Base-by-base conservation (phyloP, 2,113 vertebrate species). In the Brachirus orientalis region DNA sequence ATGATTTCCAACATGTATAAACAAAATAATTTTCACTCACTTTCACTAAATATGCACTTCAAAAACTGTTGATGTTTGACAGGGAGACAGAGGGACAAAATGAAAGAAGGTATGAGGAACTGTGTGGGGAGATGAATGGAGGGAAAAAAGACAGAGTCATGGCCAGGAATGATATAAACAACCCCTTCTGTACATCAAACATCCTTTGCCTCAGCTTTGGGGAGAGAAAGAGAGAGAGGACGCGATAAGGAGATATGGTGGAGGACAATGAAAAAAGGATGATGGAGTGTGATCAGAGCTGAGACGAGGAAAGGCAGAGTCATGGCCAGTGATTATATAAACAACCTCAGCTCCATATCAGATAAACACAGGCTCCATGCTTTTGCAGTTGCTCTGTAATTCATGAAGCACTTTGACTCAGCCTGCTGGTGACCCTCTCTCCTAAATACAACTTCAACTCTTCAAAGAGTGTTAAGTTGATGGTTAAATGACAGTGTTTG, bases 211-310 rank as follows among this genome's bases (percentile, higher is more conserved):
- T 7, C 33, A 14, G 33, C 38, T 38, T 19, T 53, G 37, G 54
- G 51, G 20, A 8, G 59, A 55, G 35, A 7, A 17, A 44, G 45
- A 57, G 50, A 14, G 45, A 55, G 47, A 41, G 38, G 40, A 43
- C 9, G 40, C 11, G 40, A 47, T 28, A 17, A 16, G 38, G n/a
- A 28, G 54, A 65, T 28, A 63, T 58, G 43, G 55, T 14, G 46
- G 41, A 76, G 48, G 36, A 38, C 53, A 70, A 60, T 71, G 62
- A 78, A 75, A 72, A 59, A 19, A 70, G 45, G 77, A 68, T 51
- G 63, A 80, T 62, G 58, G 62, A 47, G 51, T 65, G 6, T 65
- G 69, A 83, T 79, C 35, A 43, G 70, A 66, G 54, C 78, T 69
- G 72, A 71, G 55, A 62, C 3, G 56, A 56, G 61, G 44, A 36